Evolutionary conservation across 2,888 invertebrate genomes (phyloP).

Genomic region (Eupithecia subumbrata): DNA sequence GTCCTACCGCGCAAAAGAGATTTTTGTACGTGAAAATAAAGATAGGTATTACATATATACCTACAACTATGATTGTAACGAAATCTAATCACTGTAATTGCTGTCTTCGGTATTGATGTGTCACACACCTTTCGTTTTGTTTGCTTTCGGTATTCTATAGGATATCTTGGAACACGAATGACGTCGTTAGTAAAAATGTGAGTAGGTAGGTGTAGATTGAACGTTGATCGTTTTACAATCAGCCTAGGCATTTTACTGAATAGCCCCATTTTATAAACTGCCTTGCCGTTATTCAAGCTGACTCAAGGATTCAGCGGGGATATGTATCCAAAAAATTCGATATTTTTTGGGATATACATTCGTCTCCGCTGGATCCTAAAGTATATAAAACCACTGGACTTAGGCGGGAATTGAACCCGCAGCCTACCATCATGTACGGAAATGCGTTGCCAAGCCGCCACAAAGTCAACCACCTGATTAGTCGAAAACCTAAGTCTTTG

Average conservation of each 20-base stretch:
- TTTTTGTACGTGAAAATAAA: background rate
- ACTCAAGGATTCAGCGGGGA: no score
- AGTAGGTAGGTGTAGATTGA: background rate
- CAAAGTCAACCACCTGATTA: no score
- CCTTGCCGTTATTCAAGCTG: background rate
- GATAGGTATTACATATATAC: background rate
- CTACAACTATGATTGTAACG: background rate
- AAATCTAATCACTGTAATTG: conserved; percentile 50
- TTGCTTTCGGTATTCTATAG: conserved; percentile 24
- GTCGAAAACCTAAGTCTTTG: no score
- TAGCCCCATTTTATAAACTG: background rate
- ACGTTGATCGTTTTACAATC: background rate
- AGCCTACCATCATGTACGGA: no score
- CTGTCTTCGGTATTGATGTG: conserved; percentile 44
- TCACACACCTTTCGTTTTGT: conserved; percentile 36
- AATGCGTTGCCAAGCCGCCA: no score
- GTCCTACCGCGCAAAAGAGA: background rate
- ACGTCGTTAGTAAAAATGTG: conserved; percentile 16
- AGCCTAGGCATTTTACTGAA: background rate
- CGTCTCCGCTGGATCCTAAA: no score
- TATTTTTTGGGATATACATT: no score
- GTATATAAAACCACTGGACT: no score
- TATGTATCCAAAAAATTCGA: no score
- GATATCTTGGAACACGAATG: conserved; percentile 4
- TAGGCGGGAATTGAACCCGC: background rate